Evolutionary conservation across 2,888 invertebrate species (phyloP).

Genomic region (Drosophila kambysellisi): DNA sequence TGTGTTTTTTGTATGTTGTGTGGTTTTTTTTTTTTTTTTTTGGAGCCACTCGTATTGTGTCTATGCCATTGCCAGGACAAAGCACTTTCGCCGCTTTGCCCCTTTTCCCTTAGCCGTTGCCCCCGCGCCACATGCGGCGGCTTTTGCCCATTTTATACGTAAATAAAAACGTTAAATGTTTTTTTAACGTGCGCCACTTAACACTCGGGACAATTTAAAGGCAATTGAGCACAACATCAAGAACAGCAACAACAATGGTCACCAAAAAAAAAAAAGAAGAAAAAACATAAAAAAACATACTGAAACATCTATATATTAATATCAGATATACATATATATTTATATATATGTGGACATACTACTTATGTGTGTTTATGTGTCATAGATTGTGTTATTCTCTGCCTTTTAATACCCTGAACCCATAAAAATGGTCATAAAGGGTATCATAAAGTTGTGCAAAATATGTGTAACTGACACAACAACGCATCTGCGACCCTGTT

Average conservation of each 20-base stretch:
- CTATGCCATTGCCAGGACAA: conserved; percentile 63
- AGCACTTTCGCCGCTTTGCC: conserved; percentile 62
- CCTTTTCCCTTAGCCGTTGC: background rate
- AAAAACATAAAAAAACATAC: conserved; percentile 49
- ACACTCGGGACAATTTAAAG: conserved; percentile 79
- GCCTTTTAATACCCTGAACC: conserved; percentile 23
- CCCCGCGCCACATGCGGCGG: conserved; percentile 12
- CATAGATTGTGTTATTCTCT: conserved; percentile 16
- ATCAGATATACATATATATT: conserved; percentile 5
- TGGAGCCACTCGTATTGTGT: conserved; percentile 42
- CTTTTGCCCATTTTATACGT: conserved; percentile 61
- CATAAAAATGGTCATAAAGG: conserved; percentile 22
- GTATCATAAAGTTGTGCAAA: conserved; percentile 29
- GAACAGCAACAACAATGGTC: conserved; percentile 52
- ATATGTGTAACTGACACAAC: conserved; percentile 2
- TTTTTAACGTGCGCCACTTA: conserved; percentile 80
- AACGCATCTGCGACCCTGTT: conserved; percentile 1
- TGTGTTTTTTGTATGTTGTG: conserved; percentile 16
- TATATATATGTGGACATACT: conserved; percentile 8
- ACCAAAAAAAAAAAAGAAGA: conserved; percentile 53
- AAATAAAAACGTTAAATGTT: conserved; percentile 81
- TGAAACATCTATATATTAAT: conserved; percentile 31
- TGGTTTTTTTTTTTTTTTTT: conserved; percentile 16
- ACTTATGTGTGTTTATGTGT: conserved; percentile 28
- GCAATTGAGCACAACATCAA: conserved; percentile 73